A percentile compares a stretch with the other conserved stretches of the same genome.
phyloP scores from a whole-genome alignment of 2,888 invertebrate species.

The Macaria notata region DNA sequence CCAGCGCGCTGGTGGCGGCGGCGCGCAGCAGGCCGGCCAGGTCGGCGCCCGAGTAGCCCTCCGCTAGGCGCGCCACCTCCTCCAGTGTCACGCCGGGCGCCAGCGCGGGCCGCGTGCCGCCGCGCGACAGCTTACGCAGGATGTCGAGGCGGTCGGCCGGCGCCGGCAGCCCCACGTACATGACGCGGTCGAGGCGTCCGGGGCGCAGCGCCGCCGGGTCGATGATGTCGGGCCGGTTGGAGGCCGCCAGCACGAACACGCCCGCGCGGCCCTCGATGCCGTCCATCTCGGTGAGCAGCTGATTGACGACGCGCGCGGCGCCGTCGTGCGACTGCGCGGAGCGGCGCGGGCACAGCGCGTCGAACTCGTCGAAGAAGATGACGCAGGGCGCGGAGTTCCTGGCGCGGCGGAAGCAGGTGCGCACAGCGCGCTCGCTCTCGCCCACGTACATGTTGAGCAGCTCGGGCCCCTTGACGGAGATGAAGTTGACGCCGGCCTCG shows the following conservation, averaged over 20 bases:
- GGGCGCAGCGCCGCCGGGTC: conserved; percentile 96
- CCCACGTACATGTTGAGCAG: conserved; percentile 99
- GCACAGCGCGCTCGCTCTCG: conserved; percentile 97
- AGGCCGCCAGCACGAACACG: conserved; percentile 97
- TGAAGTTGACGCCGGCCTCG: conserved; percentile 99
- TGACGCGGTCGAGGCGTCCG: conserved; percentile 94
- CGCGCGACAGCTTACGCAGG: conserved; percentile 93
- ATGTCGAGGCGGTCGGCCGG: conserved; percentile 92
- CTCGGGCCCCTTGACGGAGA: conserved; percentile 99
- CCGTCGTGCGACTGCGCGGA: conserved; percentile 88
- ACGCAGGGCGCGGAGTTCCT: conserved; percentile 98
- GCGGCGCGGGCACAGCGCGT: conserved; percentile 96
- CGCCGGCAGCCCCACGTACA: conserved; percentile 95
- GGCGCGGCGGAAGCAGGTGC: conserved; percentile 97
- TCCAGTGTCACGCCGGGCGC: conserved; percentile 89
- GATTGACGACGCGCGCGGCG: conserved; percentile 95
- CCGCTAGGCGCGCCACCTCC: conserved; percentile 85
- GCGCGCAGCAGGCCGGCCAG: conserved; percentile 94
- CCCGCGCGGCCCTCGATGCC: conserved; percentile 95
- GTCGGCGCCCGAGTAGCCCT: conserved; percentile 97
- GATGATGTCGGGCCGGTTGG: conserved; percentile 97
- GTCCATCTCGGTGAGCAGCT: conserved; percentile 99
- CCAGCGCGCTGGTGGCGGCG: conserved; percentile 91
- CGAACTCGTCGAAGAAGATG: conserved; percentile 99
- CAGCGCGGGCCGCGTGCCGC: conserved; percentile 90